These are phyloP conservation scores for Globicephala melas DNA, from an alignment of 2,113 vertebrate genomes.

Conservation along the genomic window DNA sequence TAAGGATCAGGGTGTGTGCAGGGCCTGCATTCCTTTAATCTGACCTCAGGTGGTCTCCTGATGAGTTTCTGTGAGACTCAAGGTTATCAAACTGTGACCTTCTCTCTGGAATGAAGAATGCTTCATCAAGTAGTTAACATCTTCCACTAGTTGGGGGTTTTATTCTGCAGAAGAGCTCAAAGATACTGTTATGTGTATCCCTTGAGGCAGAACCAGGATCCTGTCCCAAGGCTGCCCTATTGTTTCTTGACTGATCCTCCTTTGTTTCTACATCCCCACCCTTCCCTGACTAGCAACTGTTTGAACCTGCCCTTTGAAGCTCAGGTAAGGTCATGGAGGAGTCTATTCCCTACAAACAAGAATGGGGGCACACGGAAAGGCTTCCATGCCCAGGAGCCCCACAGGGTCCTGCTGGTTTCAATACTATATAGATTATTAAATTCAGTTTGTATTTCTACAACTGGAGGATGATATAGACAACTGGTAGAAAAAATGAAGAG, in stretches of 20 bases:
- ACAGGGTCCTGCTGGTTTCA: background rate
- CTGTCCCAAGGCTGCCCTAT: background rate
- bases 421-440: background rate
- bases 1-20: too few relatives aligned
- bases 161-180: background rate
- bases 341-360: background rate
- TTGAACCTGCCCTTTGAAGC: background rate
- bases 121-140: background rate
- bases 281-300: background rate
- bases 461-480: background rate
- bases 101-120: background rate
- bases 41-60: too few relatives aligned
- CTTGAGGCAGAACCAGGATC: background rate
- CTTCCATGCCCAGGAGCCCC: background rate
- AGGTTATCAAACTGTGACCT: background rate
- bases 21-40: too few relatives aligned
- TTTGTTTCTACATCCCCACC: background rate
- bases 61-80: too few relatives aligned
- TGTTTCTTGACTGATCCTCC: background rate
- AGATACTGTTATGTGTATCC: background rate
- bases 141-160: background rate
- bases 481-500: background rate
- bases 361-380: background rate
- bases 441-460: background rate
- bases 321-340: background rate